Evolutionary conservation across 1,140 invertebrate genomes (phyloP).

Genomic region (Diprion similis): DNA sequence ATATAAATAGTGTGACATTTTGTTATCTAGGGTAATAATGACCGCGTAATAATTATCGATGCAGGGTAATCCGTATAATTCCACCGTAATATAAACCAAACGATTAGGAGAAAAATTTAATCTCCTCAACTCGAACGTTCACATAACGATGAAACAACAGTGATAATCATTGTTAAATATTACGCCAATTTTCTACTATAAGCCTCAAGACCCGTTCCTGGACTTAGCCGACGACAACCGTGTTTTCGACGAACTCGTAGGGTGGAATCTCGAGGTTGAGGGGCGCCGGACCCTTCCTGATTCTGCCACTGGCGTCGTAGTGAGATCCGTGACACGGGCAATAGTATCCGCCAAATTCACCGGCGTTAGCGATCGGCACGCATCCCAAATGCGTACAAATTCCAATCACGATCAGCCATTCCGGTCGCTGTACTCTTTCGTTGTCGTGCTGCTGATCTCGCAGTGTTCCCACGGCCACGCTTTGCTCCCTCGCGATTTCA

Average conservation of each 20-base stretch:
- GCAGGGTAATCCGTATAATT: too few relatives aligned
- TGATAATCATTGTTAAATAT: too few relatives aligned
- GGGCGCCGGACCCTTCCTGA: slow-evolving; percentile 87
- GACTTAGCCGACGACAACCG: background rate
- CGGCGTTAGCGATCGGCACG: slow-evolving; percentile 81
- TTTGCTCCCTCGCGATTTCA: slow-evolving; percentile 72
- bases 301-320: slow-evolving; percentile 84
- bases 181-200: background rate
- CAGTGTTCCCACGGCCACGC: slow-evolving; percentile 69
- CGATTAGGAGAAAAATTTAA: too few relatives aligned
- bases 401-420: slow-evolving; percentile 85
- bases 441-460: slow-evolving; percentile 79
- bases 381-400: slow-evolving; percentile 93
- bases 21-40: too few relatives aligned
- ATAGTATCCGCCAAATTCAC: slow-evolving; percentile 81
- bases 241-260: slow-evolving; percentile 71
- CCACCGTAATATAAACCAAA: too few relatives aligned
- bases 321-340: slow-evolving; percentile 94
- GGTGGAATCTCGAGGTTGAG: slow-evolving; percentile 82
- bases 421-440: slow-evolving; percentile 61
- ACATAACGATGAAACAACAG: too few relatives aligned
- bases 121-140: too few relatives aligned
- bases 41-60: too few relatives aligned
- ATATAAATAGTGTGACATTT: too few relatives aligned
- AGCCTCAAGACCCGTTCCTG: too few relatives aligned